A percentile compares a stretch with the other conserved stretches of the same genome.
Conservation (phyloP, 2,113 vertebrate genomes). For the Chrysochloris asiatica region DNA sequence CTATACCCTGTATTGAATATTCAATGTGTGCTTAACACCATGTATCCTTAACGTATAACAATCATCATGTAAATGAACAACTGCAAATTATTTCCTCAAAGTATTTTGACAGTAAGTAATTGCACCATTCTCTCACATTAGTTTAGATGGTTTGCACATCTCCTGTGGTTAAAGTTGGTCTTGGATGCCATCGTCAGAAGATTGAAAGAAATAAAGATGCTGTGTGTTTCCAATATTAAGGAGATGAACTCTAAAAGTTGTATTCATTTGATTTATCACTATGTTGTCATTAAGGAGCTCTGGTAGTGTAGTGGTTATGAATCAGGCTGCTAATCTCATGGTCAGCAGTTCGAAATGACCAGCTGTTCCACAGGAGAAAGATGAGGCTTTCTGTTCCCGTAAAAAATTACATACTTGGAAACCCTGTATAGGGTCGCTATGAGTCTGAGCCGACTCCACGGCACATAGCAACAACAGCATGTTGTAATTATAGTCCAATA, state of each 20-base stretch:
- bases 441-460: too few relatives aligned
- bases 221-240: background rate
- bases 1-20: background rate
- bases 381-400: too few relatives aligned
- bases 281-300: background rate
- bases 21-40: too few relatives aligned
- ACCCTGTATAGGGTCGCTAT: too few relatives aligned
- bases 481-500: background rate
- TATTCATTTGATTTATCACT: background rate
- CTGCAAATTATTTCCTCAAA: background rate
- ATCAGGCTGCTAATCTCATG: too few relatives aligned
- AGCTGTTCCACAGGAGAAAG: too few relatives aligned
- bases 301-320: too few relatives aligned
- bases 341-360: too few relatives aligned
- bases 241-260: background rate
- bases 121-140: background rate
- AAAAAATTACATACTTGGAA: too few relatives aligned
- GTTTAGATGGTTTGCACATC: background rate
- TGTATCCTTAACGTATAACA: background rate
- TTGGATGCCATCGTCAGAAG: background rate
- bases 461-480: too few relatives aligned
- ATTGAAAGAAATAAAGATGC: background rate
- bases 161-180: background rate
- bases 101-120: background rate
- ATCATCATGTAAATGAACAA: background rate